These are phyloP conservation scores for Phalloptychus januarius DNA, from an alignment of 2,797 vertebrate species.

Conservation along the genomic window DNA sequence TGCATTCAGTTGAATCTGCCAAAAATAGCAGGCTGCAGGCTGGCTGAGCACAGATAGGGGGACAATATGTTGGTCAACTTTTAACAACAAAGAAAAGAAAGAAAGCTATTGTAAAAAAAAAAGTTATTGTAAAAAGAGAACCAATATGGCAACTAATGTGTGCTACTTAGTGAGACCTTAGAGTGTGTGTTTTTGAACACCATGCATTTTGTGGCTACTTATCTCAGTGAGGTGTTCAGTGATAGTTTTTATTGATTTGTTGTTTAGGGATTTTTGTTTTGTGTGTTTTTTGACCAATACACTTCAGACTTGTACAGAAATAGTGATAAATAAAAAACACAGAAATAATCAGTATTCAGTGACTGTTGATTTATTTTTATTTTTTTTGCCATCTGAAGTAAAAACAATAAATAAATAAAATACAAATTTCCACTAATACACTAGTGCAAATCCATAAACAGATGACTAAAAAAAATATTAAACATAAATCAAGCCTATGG, in stretches of 20 bases:
- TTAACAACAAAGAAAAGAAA: constrained; percentile 19
- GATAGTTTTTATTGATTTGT: constrained; percentile 75
- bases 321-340: constrained; percentile 73
- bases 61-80: constrained; percentile 38
- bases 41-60: constrained; percentile 33
- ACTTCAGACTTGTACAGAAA: constrained; percentile 76
- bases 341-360: constrained; percentile 67
- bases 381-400: constrained; percentile 28
- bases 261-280: constrained; percentile 73
- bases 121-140: constrained; percentile 32
- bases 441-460: background rate
- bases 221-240: constrained; percentile 74
- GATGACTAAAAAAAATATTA: constrained; percentile 1
- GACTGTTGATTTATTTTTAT: constrained; percentile 71
- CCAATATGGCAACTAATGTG: constrained; percentile 57
- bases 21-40: constrained; percentile 35
- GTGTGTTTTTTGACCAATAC: constrained; percentile 75
- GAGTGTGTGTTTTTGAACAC: constrained; percentile 74
- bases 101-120: too few relatives aligned
- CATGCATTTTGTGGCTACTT: constrained; percentile 74
- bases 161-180: constrained; percentile 65
- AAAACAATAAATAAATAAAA: constrained; percentile 37
- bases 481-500: constrained; percentile 23
- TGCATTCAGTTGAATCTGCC: constrained; percentile 44
- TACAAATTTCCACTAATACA: background rate